phyloP scores from a whole-genome alignment of 2,888 invertebrate species.

The Meloe dianella region DNA sequence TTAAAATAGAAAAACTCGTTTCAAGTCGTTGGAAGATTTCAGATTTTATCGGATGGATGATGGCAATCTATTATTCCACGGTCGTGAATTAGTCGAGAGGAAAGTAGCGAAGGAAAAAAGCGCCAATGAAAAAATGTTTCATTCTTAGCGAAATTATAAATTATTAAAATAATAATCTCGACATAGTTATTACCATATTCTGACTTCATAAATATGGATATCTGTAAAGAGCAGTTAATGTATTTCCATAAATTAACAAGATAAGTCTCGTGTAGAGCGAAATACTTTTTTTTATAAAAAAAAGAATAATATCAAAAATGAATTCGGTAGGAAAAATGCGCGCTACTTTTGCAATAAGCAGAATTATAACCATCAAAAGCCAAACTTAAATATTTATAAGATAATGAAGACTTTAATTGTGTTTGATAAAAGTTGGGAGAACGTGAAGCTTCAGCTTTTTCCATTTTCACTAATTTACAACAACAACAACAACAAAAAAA shows the following conservation, averaged over 20 bases:
- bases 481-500: not conserved
- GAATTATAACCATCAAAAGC: slow-evolving; percentile 22
- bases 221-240: slow-evolving; percentile 37
- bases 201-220: slow-evolving; percentile 37
- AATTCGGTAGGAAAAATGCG: not conserved
- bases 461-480: not conserved
- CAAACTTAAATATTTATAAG: slow-evolving; percentile 29
- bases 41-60: slow-evolving; percentile 6
- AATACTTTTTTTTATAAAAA: not conserved
- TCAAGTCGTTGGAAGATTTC: not conserved
- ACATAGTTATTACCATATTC: slow-evolving; percentile 32
- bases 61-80: slow-evolving; percentile 6
- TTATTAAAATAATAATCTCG: slow-evolving; percentile 30
- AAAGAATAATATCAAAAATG: not conserved
- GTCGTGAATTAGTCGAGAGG: not conserved
- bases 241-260: slow-evolving; percentile 39
- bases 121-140: not conserved
- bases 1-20: slow-evolving; percentile 3
- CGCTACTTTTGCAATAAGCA: slow-evolving; percentile 13
- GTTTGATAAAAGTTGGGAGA: slow-evolving; percentile 15
- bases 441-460: not conserved
- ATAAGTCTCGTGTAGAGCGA: slow-evolving; percentile 7
- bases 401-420: slow-evolving; percentile 34
- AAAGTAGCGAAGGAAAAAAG: not conserved
- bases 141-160: slow-evolving; percentile 24